Percentiles rank a stretch among this genome's conserved stretches.
These are phyloP conservation scores for Eupithecia exiguata DNA, from an alignment of 2,888 invertebrate genomes.

Conservation along the genomic window DNA sequence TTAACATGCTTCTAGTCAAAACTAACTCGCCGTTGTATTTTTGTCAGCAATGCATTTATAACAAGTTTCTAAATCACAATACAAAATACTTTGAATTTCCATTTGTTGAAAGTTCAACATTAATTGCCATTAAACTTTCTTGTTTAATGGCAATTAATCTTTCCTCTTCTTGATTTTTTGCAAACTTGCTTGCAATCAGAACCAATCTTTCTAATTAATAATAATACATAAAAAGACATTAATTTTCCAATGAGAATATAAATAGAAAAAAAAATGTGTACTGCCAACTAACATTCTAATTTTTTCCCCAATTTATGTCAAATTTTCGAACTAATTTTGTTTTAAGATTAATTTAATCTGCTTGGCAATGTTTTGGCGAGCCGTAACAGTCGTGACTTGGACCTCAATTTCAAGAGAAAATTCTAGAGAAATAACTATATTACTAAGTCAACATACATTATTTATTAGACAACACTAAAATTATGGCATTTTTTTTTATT, in stretches of 20 bases:
- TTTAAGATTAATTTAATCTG: not conserved
- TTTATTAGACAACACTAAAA: not conserved
- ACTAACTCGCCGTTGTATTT: constrained; percentile 40
- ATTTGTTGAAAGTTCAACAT: too few species aligned
- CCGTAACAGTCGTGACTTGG: not conserved
- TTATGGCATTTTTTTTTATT: too few species aligned
- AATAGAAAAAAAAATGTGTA: not conserved
- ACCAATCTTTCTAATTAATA: not conserved
- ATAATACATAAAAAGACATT: not conserved
- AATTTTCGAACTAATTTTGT: not conserved
- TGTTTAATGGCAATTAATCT: not conserved
- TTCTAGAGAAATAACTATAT: not conserved
- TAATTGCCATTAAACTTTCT: too few species aligned
- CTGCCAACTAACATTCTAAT: constrained; percentile 2
- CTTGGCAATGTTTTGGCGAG: not conserved
- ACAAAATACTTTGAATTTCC: not conserved
- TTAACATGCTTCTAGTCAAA: constrained; percentile 60
- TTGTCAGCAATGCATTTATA: constrained; percentile 51
- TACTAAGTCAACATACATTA: not conserved
- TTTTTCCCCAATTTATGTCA: not conserved
- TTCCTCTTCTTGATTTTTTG: not conserved
- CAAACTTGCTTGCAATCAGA: not conserved
- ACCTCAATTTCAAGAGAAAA: not conserved
- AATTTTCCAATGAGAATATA: not conserved
- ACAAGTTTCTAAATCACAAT: not conserved